A percentile compares a stretch with the other conserved stretches of the same genome.
phyloP scores from a whole-genome alignment of 2,113 vertebrate genomes.

The Hylia prasina region DNA sequence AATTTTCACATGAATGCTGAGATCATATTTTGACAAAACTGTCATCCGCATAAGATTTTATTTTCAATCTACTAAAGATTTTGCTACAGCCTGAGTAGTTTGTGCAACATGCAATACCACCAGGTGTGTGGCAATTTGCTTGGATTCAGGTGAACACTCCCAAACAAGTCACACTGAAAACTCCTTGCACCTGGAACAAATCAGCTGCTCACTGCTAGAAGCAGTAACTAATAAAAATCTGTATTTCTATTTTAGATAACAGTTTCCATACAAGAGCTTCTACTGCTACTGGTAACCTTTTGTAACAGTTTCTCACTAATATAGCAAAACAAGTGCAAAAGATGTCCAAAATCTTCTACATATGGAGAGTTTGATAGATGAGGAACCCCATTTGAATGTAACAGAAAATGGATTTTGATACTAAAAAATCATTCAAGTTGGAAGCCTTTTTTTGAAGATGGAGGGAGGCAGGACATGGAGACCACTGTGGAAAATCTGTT shows the following conservation, averaged over 20 bases:
- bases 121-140: background rate
- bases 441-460: background rate
- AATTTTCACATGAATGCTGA: background rate
- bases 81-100: rapidly evolving
- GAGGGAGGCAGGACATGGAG: background rate
- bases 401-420: background rate
- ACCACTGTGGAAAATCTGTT: background rate
- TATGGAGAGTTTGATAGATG: background rate
- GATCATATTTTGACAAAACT: background rate
- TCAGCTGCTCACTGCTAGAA: background rate
- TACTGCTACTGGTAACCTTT: background rate
- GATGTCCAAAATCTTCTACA: background rate
- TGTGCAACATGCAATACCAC: background rate
- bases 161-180: background rate
- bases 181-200: background rate
- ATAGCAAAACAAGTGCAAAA: background rate
- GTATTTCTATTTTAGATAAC: background rate
- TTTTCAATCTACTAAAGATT: background rate
- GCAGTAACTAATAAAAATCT: background rate
- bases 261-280: background rate
- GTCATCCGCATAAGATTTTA: background rate
- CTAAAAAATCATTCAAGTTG: background rate
- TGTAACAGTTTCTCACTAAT: background rate
- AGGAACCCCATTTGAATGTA: background rate
- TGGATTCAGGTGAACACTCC: background rate